Conservation (phyloP, 2,113 vertebrate species). For the Budorcas taxicolor region DNA sequence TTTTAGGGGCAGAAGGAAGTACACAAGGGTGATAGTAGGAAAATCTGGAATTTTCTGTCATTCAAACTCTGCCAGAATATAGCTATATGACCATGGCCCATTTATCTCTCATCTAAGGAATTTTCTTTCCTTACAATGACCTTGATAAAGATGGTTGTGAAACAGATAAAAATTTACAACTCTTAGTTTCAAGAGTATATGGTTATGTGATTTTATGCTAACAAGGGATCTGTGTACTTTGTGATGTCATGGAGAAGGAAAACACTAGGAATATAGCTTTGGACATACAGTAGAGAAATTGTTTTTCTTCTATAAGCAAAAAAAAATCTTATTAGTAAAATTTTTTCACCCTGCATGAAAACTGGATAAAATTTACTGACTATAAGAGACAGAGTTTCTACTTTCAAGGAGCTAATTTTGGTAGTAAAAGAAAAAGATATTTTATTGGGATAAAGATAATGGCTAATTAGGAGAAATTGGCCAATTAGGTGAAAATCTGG, state of each 20-base stretch:
- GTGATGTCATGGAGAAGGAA: neutral
- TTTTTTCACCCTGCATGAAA: neutral
- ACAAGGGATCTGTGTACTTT: neutral
- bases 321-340: neutral
- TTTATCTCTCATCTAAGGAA: neutral
- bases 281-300: neutral
- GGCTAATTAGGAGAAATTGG: neutral
- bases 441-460: neutral
- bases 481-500: neutral
- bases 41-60: neutral
- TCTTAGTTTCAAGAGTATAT: neutral
- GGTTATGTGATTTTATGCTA: neutral
- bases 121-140: neutral
- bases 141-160: neutral
- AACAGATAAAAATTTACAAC: neutral
- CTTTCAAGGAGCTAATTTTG: neutral
- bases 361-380: neutral
- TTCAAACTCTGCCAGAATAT: neutral
- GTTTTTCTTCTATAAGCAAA: neutral
- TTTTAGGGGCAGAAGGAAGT: neutral
- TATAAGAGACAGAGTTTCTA: neutral
- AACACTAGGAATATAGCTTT: neutral
- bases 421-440: neutral
- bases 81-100: neutral
- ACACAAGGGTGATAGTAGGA: neutral